phyloP scores from a whole-genome alignment of 2,113 vertebrate genomes.

The Camelus dromedarius region DNA sequence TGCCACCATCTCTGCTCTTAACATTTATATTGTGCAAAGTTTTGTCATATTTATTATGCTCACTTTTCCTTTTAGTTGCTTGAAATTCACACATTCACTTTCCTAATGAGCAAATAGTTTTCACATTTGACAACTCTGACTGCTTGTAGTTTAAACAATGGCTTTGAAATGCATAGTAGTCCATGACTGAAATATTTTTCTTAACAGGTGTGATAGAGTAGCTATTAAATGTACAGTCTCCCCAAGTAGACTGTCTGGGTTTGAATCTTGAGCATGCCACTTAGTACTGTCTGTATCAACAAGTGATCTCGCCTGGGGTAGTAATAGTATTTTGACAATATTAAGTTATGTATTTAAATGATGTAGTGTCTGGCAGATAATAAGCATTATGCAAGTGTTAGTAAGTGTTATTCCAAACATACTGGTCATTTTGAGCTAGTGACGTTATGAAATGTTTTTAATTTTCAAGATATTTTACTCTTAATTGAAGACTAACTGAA shows the following conservation, averaged over 20 bases:
- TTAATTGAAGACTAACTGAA: constrained; percentile 20
- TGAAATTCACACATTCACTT: constrained; percentile 79
- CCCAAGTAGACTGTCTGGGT: background rate
- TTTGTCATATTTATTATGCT: constrained; percentile 58
- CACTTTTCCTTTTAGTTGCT: constrained; percentile 62
- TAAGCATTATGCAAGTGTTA: background rate
- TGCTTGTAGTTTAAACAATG: constrained; percentile 53
- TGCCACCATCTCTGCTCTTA: constrained; percentile 30
- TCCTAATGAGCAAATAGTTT: constrained; percentile 70
- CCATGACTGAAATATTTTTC: background rate
- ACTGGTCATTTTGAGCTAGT: constrained; percentile 48
- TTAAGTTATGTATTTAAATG: constrained; percentile 22
- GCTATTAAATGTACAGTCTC: background rate
- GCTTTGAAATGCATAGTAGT: constrained; percentile 33
- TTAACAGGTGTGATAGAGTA: background rate
- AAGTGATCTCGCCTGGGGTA: background rate
- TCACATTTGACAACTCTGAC: constrained; percentile 38
- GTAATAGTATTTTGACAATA: background rate
- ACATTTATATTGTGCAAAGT: constrained; percentile 74
- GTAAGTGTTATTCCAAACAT: background rate
- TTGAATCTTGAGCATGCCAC: background rate
- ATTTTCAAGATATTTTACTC: constrained; percentile 15
- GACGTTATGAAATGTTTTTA: constrained; percentile 34
- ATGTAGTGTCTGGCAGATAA: background rate
- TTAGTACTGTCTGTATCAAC: background rate